These are phyloP conservation scores for Temnothorax rugatulus DNA, from an alignment of 2,888 invertebrate genomes.

Conservation along the genomic window DNA sequence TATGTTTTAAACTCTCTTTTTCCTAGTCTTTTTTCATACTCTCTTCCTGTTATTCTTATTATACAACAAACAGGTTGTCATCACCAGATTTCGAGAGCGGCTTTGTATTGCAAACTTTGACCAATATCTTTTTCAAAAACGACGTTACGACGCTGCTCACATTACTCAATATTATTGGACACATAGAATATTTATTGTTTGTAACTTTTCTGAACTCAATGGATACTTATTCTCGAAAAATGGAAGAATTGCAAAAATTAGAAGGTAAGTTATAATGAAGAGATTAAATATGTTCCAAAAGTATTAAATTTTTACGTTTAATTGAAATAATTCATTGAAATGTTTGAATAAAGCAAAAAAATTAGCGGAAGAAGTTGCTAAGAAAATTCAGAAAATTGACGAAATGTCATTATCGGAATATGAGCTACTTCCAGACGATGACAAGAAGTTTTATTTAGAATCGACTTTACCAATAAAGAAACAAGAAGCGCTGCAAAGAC, in stretches of 20 bases:
- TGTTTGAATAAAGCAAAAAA: slow-evolving; percentile 40
- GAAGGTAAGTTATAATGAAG: slow-evolving; percentile 30
- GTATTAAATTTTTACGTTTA: not conserved
- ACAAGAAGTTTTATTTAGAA: slow-evolving; percentile 73
- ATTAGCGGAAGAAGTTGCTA: slow-evolving; percentile 32
- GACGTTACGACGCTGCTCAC: slow-evolving; percentile 69
- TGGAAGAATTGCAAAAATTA: slow-evolving; percentile 55
- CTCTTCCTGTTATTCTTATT: slow-evolving; percentile 5
- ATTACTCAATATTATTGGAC: slow-evolving; percentile 74
- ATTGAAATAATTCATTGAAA: not conserved
- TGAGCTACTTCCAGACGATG: slow-evolving; percentile 74
- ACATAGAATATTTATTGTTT: slow-evolving; percentile 75
- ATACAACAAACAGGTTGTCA: slow-evolving; percentile 71
- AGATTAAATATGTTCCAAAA: not conserved
- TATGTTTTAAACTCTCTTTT: not conserved
- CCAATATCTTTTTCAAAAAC: slow-evolving; percentile 75
- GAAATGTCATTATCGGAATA: slow-evolving; percentile 77
- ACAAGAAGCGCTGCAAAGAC: slow-evolving; percentile 67
- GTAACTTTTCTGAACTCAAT: slow-evolving; percentile 79
- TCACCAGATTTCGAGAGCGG: slow-evolving; percentile 76
- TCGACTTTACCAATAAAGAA: slow-evolving; percentile 69
- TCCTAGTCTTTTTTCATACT: not conserved
- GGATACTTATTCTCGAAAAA: slow-evolving; percentile 64
- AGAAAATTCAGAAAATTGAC: slow-evolving; percentile 70
- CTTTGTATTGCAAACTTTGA: slow-evolving; percentile 80